Evolutionary conservation across 2,113 vertebrate genomes (phyloP), one percentile per base, ranked within the genome.

Genomic region (Perca schrenkii): DNA sequence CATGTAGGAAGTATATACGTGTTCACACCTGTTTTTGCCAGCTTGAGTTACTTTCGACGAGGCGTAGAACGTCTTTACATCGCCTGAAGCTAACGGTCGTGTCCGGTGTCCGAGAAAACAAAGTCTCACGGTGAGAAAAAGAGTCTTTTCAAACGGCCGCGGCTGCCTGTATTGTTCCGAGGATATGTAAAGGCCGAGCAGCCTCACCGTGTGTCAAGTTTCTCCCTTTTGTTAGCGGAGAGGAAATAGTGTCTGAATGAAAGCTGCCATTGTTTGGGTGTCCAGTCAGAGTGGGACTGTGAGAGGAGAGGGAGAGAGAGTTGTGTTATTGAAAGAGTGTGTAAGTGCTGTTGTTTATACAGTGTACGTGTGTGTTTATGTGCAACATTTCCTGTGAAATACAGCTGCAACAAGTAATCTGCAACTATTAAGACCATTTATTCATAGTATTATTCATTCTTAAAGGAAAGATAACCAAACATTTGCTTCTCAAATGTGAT

Each of bases 201-300:
- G 53, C 36, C 49, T 47, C 31, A 73, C 54, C 11, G 54, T 60
- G 90, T 83, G 88, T 92, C 82, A 68, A 83, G 90, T 93, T 92
- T 91, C 88, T 77, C 8, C 8, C 87, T 88, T 92, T 94, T 92
- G 93, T 94, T 83, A 54, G 49, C 3, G 46, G 40, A 72, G 78
- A 88, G 84, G 91, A 87, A 87, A 80, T 49, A 16, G 28, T 77
- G 67, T 43, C 66, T 94, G 91, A 94, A 93, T 90, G 91, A 94
- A 92, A 91, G 92, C 86, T 80, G 84, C 84, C 76, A 67, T 92
- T 93, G 93, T 82, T 79, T 15, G 78, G 67, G 82, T 77, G 77
- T 79, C 63, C 74, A 84, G 83, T 90, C 34, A 25, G 34, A 46
- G 86, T 66, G 74, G 76, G 87, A 73, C 74, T 87, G 72, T 0